phyloP scores from a whole-genome alignment of 1,140 invertebrate genomes.

The Planococcus citri region DNA sequence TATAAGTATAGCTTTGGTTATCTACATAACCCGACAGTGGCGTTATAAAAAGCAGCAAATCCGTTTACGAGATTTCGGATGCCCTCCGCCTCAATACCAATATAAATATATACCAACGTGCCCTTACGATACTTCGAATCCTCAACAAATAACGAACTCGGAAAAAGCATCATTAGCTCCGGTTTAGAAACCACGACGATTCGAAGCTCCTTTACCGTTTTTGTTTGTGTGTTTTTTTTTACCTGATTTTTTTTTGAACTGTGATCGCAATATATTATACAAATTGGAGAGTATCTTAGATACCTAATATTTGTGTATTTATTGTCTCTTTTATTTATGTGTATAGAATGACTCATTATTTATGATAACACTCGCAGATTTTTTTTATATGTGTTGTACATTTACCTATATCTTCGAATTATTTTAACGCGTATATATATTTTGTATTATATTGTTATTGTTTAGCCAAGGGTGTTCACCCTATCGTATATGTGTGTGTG shows the following conservation, averaged over 20 bases:
- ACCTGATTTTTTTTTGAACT: neutral
- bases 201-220: neutral
- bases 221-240: neutral
- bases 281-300: neutral
- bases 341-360: neutral
- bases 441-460: too few species aligned
- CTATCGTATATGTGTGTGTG: too few species aligned
- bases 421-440: too few species aligned
- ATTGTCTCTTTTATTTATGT: constrained; percentile 4
- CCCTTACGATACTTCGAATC: constrained; percentile 21
- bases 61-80: constrained; percentile 24
- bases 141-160: neutral
- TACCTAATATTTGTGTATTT: neutral
- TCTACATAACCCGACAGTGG: constrained; percentile 22
- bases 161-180: constrained; percentile 21
- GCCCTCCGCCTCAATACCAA: constrained; percentile 26
- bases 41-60: constrained; percentile 24
- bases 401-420: too few species aligned
- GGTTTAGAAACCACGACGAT: too few species aligned
- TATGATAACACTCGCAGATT: neutral
- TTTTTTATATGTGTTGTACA: neutral
- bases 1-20: constrained; percentile 4
- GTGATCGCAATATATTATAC: neutral
- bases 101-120: constrained; percentile 28
- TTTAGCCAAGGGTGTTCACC: too few species aligned